phyloP scores from a whole-genome alignment of 2,113 vertebrate species.

The Oenanthe oenanthe region DNA sequence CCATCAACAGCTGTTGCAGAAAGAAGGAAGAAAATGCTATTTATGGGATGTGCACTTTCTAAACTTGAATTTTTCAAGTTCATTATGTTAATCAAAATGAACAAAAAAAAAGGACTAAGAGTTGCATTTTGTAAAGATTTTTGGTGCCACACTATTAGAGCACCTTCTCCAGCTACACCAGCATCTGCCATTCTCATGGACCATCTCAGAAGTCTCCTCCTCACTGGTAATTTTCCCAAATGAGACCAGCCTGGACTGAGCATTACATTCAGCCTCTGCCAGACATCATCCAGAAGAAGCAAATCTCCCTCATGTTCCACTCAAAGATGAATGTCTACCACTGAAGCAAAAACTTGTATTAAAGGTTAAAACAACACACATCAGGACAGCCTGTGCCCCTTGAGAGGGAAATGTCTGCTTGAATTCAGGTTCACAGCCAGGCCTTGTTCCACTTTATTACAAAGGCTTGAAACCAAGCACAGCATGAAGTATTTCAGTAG shows the following conservation, averaged over 20 bases:
- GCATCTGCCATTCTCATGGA: neutral
- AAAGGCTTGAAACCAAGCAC: neutral
- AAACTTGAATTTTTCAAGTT: neutral
- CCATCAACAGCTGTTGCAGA: neutral
- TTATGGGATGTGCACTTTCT: rapidly evolving
- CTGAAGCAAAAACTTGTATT: neutral
- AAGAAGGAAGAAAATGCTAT: neutral
- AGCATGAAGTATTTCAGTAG: neutral
- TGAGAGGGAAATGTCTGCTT: neutral
- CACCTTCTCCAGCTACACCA: neutral
- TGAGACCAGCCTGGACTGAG: neutral
- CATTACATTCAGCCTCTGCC: neutral
- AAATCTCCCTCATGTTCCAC: neutral
- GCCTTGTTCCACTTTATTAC: neutral
- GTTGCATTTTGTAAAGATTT: neutral
- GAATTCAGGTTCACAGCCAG: neutral
- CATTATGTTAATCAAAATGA: rapidly evolving
- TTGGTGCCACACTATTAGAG: too few relatives aligned
- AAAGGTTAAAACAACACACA: neutral
- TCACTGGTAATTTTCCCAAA: neutral
- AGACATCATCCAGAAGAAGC: neutral
- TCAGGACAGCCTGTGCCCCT: neutral
- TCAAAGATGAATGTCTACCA: neutral
- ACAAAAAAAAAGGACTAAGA: neutral
- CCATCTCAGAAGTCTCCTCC: neutral